Evolutionary conservation across 2,888 invertebrate species (phyloP), one percentile per base, ranked within the genome.

Genomic region (Stomorhina lunata): DNA sequence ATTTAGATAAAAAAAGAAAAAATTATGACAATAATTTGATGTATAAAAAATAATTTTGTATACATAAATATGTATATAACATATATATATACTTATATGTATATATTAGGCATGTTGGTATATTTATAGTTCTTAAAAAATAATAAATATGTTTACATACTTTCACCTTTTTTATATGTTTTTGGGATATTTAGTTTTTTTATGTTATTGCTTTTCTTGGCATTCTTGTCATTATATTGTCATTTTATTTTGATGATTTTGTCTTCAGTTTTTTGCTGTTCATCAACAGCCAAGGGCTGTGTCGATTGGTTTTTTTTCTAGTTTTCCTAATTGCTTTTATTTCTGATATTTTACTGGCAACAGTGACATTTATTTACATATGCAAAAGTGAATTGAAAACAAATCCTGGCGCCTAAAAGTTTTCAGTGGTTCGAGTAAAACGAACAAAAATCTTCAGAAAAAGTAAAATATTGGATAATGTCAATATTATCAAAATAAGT

Each of bases 211-310:
- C 55, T 68, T 48, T 76, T 66, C 37, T 71, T 77, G 12, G n/a
- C 15, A 55, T 63, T 78, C 37, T 71, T 65, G 63, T 57, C 55
- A 71, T n/a, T n/a, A n/a, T 61, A 43, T 45, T 78, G 61, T 78
- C 61, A 71, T 55, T 69, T 65, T 15, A 43, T 29, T 76, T 78
- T 71, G 55, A 71, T 71, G 63, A 65, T 63, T 78, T 63, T 7
- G 71, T 55, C 37, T 78, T 78, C 10, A 78, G 71, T 78, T 78
- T 78, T 78, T 57, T 71, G 63, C 71, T 34, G 55, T 27, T 71
- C 48, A 71, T 29, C 55, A 71, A 29, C 63, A 71, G 55, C 45
- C n/a, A 71, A 55, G 63, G 63, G 63, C 63, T 12, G 53, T 63
- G 22, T 43, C 27, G 20, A 50, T 66, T 59, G 69, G n/a, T 61